Percentiles rank a stretch among this genome's conserved stretches.
These are phyloP conservation scores for Pseudoatta argentina DNA, from an alignment of 1,140 invertebrate species.

Conservation along the genomic window DNA sequence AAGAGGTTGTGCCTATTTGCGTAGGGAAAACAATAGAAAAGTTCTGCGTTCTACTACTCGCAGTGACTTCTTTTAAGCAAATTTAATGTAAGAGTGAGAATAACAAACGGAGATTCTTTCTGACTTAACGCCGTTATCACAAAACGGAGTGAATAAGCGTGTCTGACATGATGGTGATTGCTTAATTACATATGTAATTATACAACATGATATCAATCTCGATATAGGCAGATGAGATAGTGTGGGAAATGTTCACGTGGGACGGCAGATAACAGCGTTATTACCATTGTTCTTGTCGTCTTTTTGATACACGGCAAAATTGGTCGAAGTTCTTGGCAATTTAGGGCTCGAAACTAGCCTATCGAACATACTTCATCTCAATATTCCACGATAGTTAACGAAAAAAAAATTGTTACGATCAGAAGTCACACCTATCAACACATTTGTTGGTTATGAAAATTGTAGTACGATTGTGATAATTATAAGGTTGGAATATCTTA, in stretches of 20 bases:
- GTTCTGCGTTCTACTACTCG: conserved; percentile 34
- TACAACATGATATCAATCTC: conserved; percentile 39
- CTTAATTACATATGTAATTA: conserved; percentile 24
- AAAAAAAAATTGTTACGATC: no score
- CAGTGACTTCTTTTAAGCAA: conserved; percentile 33
- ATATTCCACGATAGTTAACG: not conserved
- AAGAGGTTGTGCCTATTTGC: conserved; percentile 53
- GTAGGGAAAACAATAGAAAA: conserved; percentile 39
- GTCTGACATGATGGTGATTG: conserved; percentile 11
- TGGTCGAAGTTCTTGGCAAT: conserved; percentile 31
- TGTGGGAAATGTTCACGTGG: conserved; percentile 79
- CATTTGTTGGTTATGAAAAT: no score
- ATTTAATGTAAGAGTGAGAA: conserved; percentile 29
- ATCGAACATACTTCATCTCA: conserved; percentile 1
- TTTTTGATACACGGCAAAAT: conserved; percentile 62
- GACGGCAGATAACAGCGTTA: conserved; percentile 73
- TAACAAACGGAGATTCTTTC: conserved; percentile 20
- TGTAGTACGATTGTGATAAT: no score
- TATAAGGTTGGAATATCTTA: no score
- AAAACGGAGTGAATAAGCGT: not conserved
- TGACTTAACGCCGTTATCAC: not conserved
- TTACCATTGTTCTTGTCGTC: conserved; percentile 36
- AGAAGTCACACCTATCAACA: no score
- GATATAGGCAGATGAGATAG: conserved; percentile 66
- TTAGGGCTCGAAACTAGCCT: conserved; percentile 24